Conservation (phyloP, 2,113 vertebrate species). For the Ploceus nigricollis region DNA sequence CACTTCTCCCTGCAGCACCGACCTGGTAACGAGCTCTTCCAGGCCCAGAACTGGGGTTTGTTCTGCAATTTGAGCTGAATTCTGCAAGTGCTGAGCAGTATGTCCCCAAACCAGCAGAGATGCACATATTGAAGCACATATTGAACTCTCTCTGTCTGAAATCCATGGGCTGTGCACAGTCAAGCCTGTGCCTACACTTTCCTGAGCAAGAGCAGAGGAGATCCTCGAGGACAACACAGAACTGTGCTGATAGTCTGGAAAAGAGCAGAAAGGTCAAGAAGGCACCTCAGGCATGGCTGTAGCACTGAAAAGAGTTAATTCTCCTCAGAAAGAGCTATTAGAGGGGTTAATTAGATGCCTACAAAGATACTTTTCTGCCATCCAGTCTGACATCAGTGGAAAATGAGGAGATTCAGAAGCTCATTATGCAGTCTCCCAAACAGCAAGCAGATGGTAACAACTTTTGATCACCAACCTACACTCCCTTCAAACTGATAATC, state of each 20-base stretch:
- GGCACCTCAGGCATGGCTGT: background rate
- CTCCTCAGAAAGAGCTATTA: background rate
- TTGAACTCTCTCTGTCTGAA: background rate
- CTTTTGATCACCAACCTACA: constrained; percentile 54
- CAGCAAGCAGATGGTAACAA: constrained; percentile 54
- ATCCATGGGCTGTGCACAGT: background rate
- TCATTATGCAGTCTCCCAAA: constrained; percentile 44
- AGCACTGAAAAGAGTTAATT: constrained; percentile 13
- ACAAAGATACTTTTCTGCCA: constrained; percentile 16
- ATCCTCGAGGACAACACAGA: background rate
- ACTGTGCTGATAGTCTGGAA: background rate
- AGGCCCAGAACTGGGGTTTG: background rate
- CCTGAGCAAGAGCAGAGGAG: background rate
- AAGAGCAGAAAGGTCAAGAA: background rate
- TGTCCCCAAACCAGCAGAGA: background rate
- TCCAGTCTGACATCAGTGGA: constrained; percentile 36
- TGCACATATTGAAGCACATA: background rate
- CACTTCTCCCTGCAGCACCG: background rate
- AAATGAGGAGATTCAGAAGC: constrained; percentile 24
- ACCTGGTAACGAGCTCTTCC: background rate
- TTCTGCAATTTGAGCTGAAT: background rate
- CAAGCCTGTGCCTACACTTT: background rate
- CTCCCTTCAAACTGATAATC: background rate
- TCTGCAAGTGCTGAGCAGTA: background rate
- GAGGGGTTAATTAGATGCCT: background rate